A percentile compares a stretch with the other conserved stretches of the same genome.
Conservation (phyloP, 2,113 vertebrate genomes). For the Callaeas wilsoni region DNA sequence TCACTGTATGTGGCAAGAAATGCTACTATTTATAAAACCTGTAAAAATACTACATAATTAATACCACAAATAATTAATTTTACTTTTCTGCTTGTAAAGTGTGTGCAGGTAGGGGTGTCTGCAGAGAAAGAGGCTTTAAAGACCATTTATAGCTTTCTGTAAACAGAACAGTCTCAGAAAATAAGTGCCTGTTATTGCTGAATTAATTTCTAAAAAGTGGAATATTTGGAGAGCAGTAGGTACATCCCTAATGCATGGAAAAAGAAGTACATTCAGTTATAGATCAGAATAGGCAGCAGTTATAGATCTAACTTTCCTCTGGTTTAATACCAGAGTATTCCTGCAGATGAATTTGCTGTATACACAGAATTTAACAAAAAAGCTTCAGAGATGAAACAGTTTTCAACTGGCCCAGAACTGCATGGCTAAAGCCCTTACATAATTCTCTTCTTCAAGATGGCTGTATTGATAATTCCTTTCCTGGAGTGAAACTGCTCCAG, state of each 20-base stretch:
- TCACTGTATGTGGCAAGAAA: neutral
- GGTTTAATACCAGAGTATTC: neutral
- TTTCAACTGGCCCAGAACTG: neutral
- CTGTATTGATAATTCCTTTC: neutral
- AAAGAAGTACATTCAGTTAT: neutral
- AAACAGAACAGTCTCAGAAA: neutral
- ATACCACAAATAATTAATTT: neutral
- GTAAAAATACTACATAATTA: neutral
- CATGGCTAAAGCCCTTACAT: neutral
- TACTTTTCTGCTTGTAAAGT: neutral
- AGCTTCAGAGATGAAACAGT: neutral
- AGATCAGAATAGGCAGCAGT: neutral
- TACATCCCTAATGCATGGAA: neutral
- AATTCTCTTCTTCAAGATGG: neutral
- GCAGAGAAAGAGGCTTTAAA: neutral
- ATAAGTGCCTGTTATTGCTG: neutral
- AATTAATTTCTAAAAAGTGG: neutral
- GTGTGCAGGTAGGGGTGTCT: neutral
- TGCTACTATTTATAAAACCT: neutral
- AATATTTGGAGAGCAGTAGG: neutral
- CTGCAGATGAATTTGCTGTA: neutral
- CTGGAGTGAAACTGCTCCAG: neutral
- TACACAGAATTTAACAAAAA: neutral
- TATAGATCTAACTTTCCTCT: neutral
- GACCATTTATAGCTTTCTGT: neutral